phyloP scores from a whole-genome alignment of 1,140 invertebrate species.

The Drosophila subpulchrella region DNA sequence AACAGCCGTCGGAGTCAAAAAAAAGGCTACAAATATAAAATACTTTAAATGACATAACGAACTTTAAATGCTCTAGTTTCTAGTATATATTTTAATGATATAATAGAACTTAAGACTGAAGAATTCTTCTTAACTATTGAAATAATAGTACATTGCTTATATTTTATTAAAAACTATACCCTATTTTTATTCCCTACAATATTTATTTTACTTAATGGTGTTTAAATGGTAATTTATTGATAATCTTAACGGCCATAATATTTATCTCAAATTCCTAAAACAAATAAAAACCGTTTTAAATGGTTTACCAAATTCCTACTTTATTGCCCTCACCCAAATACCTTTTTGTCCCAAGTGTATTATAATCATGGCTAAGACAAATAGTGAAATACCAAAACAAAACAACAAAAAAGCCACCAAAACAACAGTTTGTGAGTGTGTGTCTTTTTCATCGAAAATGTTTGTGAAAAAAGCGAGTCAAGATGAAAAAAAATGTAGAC shows the following conservation, averaged over 20 bases:
- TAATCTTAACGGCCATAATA: background rate
- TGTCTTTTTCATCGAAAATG: constrained; percentile 60
- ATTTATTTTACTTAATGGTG: too few relatives aligned
- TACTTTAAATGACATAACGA: background rate
- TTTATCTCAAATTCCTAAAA: constrained; percentile 1
- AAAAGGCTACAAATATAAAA: constrained; percentile 4
- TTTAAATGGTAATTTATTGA: too few relatives aligned
- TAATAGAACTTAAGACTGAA: background rate
- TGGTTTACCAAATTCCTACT: constrained; percentile 1
- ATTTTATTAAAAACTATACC: too few relatives aligned
- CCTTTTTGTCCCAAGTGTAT: constrained; percentile 4
- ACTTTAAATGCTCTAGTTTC: constrained; percentile 22
- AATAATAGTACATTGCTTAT: too few relatives aligned
- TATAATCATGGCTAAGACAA: constrained; percentile 28
- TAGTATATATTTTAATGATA: background rate
- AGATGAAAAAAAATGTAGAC: constrained; percentile 58
- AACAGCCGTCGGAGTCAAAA: constrained; percentile 23
- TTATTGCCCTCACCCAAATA: background rate
- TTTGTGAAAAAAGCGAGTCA: constrained; percentile 53
- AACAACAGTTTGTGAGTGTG: constrained; percentile 29
- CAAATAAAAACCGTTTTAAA: background rate
- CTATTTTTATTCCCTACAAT: too few relatives aligned
- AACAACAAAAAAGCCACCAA: constrained; percentile 4
- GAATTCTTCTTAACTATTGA: too few relatives aligned
- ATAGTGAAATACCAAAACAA: constrained; percentile 27